phyloP scores from a whole-genome alignment of 92 coral and sea anemone genomes.

The Porites divaricata region DNA sequence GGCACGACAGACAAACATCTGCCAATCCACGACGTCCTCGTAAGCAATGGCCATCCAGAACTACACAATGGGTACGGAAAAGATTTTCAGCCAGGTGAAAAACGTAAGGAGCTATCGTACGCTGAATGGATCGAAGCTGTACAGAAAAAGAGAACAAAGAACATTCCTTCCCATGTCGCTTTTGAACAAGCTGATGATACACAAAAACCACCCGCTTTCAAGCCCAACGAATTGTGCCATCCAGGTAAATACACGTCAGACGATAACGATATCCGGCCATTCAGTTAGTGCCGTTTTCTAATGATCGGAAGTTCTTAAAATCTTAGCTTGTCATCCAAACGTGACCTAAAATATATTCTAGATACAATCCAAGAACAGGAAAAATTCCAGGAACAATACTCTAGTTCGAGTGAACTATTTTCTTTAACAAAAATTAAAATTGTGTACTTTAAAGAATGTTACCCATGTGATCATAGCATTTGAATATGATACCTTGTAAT shows the following conservation, averaged over 20 bases:
- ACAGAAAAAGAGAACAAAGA: conserved; percentile 23
- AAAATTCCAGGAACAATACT: too few species aligned
- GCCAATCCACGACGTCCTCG: neutral
- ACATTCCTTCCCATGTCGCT: conserved; percentile 1
- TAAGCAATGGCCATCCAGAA: neutral
- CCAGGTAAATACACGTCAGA: conserved; percentile 23
- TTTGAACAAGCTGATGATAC: conserved; percentile 48
- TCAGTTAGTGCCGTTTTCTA: too few species aligned
- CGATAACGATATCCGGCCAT: too few species aligned
- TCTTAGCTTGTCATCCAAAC: too few species aligned
- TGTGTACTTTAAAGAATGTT: too few species aligned
- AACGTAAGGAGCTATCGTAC: neutral
- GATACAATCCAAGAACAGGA: too few species aligned
- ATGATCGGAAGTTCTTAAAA: too few species aligned
- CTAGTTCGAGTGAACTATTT: too few species aligned
- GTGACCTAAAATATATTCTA: too few species aligned
- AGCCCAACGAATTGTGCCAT: conserved; percentile 32
- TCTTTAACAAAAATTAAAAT: too few species aligned
- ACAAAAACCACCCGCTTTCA: conserved; percentile 44
- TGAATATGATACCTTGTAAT: too few species aligned
- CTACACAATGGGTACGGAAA: neutral
- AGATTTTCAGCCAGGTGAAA: neutral
- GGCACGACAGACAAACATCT: neutral
- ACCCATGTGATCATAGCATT: too few species aligned
- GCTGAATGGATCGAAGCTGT: conserved; percentile 55